phyloP scores from a whole-genome alignment of 2,888 invertebrate genomes.

The Desoria tigrina region DNA sequence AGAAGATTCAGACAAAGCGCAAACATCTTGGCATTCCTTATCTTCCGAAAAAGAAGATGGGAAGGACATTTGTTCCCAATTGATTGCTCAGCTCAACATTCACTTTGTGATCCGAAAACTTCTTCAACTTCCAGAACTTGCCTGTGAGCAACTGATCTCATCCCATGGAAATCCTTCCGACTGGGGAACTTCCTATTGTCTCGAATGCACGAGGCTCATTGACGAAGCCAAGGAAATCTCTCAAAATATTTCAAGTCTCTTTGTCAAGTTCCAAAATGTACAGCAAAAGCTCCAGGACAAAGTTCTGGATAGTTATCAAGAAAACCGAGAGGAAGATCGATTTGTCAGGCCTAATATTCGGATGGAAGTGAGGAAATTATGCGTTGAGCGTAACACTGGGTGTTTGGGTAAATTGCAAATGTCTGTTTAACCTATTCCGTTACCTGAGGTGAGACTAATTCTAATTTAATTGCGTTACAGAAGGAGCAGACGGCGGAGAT shows the following conservation, averaged over 20 bases:
- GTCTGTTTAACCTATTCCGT: too few relatives aligned
- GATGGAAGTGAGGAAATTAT: too few relatives aligned
- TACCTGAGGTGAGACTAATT: too few relatives aligned
- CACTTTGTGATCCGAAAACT: slow-evolving; percentile 1
- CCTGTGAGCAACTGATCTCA: slow-evolving; percentile 2
- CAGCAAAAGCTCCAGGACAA: slow-evolving; percentile 6
- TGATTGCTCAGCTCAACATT: background rate
- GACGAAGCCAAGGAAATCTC: background rate
- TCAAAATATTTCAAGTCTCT: background rate
- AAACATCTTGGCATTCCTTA: too few relatives aligned
- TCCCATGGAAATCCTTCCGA: background rate
- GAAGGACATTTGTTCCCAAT: background rate
- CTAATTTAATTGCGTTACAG: too few relatives aligned
- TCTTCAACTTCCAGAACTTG: background rate
- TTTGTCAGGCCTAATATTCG: too few relatives aligned
- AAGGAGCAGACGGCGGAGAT: too few relatives aligned
- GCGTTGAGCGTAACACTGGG: too few relatives aligned
- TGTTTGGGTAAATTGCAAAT: too few relatives aligned
- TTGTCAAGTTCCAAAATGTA: background rate
- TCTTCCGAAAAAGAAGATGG: too few relatives aligned
- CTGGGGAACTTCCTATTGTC: background rate
- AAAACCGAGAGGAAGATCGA: too few relatives aligned
- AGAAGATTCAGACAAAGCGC: too few relatives aligned
- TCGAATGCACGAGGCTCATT: background rate
- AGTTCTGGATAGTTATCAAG: background rate